A percentile compares a stretch with the other conserved stretches of the same genome.
These are phyloP conservation scores for Calephelis virginiensis DNA, from an alignment of 1,140 invertebrate species.

Conservation along the genomic window DNA sequence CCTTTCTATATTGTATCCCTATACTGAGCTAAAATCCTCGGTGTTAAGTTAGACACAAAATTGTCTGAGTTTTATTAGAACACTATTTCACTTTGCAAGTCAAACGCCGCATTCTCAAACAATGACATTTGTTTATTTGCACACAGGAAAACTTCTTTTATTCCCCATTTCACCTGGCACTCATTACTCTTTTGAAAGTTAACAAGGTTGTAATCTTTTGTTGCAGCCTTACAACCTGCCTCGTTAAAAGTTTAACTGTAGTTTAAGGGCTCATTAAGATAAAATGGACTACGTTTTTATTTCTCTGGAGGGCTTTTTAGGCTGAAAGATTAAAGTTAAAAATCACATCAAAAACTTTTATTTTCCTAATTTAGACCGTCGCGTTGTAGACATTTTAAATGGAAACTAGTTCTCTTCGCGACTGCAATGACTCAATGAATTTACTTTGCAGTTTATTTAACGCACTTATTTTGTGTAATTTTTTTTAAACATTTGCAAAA, in stretches of 20 bases:
- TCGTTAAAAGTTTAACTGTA: constrained; percentile 15
- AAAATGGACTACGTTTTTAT: constrained; percentile 7
- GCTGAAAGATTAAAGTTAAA: constrained; percentile 3
- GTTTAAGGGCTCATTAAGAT: constrained; percentile 15
- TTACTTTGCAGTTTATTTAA: too few relatives aligned
- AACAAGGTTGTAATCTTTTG: constrained; percentile 14
- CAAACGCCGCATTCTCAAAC: not conserved
- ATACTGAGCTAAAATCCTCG: too few relatives aligned
- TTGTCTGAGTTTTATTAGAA: too few relatives aligned
- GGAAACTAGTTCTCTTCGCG: too few relatives aligned
- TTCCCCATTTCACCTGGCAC: constrained; percentile 1
- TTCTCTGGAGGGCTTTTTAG: constrained; percentile 2
- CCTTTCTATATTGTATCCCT: too few relatives aligned
- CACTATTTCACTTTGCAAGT: not conserved
- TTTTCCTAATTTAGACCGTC: too few relatives aligned
- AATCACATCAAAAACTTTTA: not conserved
- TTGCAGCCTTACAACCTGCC: constrained; percentile 4
- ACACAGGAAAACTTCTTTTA: constrained; percentile 16
- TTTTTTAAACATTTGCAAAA: too few relatives aligned
- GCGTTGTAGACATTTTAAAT: too few relatives aligned
- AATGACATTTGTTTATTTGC: constrained; percentile 9
- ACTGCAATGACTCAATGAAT: too few relatives aligned
- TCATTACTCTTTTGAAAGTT: constrained; percentile 13
- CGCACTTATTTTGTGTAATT: too few relatives aligned
- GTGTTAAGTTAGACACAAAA: too few relatives aligned